These are phyloP conservation scores for Sphyrna mokarran DNA, from an alignment of 2,113 vertebrate genomes.

Conservation along the genomic window DNA sequence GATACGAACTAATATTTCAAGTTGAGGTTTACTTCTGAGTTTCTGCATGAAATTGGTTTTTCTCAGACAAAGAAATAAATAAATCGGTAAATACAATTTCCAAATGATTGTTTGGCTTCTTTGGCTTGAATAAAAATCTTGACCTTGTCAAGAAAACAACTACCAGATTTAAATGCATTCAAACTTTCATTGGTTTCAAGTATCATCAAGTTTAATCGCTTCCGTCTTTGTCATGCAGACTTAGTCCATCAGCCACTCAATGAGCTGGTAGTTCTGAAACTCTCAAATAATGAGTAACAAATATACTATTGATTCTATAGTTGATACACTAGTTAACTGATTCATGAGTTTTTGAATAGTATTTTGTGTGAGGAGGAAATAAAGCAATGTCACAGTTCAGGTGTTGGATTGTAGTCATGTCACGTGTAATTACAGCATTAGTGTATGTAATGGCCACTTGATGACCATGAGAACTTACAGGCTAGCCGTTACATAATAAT, in stretches of 20 bases:
- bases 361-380: not conserved
- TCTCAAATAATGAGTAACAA: not conserved
- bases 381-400: not conserved
- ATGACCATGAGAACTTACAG: not conserved
- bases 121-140: not conserved
- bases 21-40: not conserved
- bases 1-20: no score
- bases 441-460: not conserved
- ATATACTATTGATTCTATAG: not conserved
- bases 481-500: not conserved
- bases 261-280: not conserved
- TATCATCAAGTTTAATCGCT: not conserved
- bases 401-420: not conserved
- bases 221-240: not conserved
- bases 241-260: not conserved
- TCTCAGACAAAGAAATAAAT: not conserved
- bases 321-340: not conserved
- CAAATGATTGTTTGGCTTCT: not conserved
- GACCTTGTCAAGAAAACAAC: not conserved
- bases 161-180: not conserved
- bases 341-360: not conserved
- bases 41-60: not conserved
- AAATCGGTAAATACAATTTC: not conserved
- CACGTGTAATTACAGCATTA: not conserved
- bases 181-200: not conserved